Evolutionary conservation across 2,888 invertebrate genomes (phyloP).

Genomic region (Phymatocera aterrima): DNA sequence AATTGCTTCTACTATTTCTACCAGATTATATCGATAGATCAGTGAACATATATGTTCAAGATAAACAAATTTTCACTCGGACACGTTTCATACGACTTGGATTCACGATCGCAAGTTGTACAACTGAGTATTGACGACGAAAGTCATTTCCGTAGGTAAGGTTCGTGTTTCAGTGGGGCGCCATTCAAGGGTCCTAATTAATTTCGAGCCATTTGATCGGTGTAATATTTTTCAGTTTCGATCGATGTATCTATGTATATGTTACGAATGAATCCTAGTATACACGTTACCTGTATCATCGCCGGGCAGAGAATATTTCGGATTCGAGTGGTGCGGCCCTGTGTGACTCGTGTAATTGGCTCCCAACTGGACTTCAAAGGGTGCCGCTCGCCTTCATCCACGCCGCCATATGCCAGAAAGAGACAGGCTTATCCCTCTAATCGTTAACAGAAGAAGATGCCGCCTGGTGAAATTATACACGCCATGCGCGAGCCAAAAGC

Average conservation of each 20-base stretch:
- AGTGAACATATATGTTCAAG: neutral
- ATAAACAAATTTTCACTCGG: neutral
- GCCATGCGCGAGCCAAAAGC: slow-evolving; percentile 61
- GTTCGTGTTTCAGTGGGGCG: slow-evolving; percentile 15
- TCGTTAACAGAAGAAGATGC: slow-evolving; percentile 51
- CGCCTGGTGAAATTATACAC: slow-evolving; percentile 70
- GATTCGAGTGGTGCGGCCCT: slow-evolving; percentile 68
- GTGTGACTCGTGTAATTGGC: slow-evolving; percentile 75
- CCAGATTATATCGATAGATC: no score
- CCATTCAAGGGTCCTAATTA: slow-evolving; percentile 24
- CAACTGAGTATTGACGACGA: neutral
- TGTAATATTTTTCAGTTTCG: slow-evolving; percentile 33
- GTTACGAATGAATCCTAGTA: neutral
- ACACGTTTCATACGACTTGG: neutral
- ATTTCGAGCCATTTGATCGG: slow-evolving; percentile 30
- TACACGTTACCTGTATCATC: neutral
- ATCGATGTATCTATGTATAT: slow-evolving; percentile 15
- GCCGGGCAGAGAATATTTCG: slow-evolving; percentile 60
- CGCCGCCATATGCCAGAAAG: slow-evolving; percentile 70
- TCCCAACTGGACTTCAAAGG: slow-evolving; percentile 75
- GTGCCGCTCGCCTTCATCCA: slow-evolving; percentile 74
- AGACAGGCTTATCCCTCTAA: slow-evolving; percentile 49
- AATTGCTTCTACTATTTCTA: no score
- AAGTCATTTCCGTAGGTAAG: slow-evolving; percentile 23
- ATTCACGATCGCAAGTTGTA: neutral